These are phyloP conservation scores for Sweltsa coloradensis DNA, from an alignment of 1,140 invertebrate genomes.

Conservation along the genomic window DNA sequence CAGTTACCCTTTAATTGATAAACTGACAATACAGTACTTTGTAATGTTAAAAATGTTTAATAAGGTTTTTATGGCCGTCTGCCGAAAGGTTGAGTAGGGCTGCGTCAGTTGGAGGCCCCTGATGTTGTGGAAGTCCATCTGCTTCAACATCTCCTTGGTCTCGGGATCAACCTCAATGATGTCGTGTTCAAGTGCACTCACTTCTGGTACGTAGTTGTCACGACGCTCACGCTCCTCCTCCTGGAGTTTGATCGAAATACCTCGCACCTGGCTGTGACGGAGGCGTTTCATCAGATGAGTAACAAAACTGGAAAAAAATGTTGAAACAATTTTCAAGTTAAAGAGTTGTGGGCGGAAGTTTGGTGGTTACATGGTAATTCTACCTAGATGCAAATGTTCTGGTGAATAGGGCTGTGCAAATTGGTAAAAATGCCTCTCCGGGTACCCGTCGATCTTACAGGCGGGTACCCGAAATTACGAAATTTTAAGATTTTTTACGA, in stretches of 20 bases:
- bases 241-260: slow-evolving; percentile 98
- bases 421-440: no score
- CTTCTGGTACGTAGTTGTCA: slow-evolving; percentile 98
- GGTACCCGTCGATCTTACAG: no score
- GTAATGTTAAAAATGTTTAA: no score
- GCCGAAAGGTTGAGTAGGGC: slow-evolving; percentile 51
- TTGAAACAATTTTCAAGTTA: not conserved
- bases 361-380: no score
- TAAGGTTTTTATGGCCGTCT: slow-evolving; percentile 42
- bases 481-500: no score
- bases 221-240: slow-evolving; percentile 97
- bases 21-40: no score
- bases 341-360: no score
- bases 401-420: no score
- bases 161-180: slow-evolving; percentile 95
- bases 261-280: slow-evolving; percentile 88
- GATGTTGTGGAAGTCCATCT: slow-evolving; percentile 84
- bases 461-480: no score
- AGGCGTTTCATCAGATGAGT: slow-evolving; percentile 99
- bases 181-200: slow-evolving; percentile 87
- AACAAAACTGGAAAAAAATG: slow-evolving; percentile 60
- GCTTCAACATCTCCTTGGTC: slow-evolving; percentile 97
- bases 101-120: slow-evolving; percentile 76
- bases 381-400: no score
- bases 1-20: no score